Evolutionary conservation across 2,113 vertebrate genomes (phyloP).

Genomic region (Desmodus rotundus): DNA sequence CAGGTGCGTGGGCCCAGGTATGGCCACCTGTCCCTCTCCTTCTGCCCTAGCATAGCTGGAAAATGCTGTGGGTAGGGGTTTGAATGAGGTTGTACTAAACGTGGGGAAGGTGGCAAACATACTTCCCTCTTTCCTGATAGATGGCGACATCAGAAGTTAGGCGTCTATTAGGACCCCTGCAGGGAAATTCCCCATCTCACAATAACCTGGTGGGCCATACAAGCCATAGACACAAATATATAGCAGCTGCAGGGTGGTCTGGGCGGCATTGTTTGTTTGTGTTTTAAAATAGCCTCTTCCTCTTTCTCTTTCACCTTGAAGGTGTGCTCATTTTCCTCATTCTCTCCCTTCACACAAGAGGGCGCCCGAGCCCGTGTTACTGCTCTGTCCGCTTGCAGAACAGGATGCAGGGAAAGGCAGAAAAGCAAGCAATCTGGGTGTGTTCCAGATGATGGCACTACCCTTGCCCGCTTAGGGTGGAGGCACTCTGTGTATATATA

Average conservation of each 20-base stretch:
- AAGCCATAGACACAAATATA: background rate
- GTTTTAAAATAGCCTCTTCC: background rate
- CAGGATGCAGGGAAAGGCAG: background rate
- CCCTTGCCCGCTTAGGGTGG: background rate
- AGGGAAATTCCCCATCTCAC: background rate
- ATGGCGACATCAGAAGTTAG: background rate
- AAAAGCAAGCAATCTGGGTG: background rate
- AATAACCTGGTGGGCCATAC: background rate
- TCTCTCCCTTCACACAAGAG: constrained; percentile 42
- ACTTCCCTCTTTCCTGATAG: background rate
- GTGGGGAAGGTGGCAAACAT: fast-evolving
- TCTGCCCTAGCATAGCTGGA: background rate
- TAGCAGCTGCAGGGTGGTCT: background rate
- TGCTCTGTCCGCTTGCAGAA: fast-evolving
- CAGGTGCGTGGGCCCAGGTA: no score
- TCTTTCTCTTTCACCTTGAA: background rate
- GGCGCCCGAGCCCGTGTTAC: constrained; percentile 51
- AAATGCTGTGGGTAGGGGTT: fast-evolving
- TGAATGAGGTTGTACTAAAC: background rate
- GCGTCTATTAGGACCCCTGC: background rate
- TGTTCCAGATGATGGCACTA: background rate
- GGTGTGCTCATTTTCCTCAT: background rate
- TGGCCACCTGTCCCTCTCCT: background rate
- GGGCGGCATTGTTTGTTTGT: background rate
- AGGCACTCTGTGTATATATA: background rate